A percentile compares a stretch with the other conserved stretches of the same genome.
These are phyloP conservation scores for Cetoscarus ocellatus DNA, from an alignment of 2,797 vertebrate genomes.

Conservation along the genomic window DNA sequence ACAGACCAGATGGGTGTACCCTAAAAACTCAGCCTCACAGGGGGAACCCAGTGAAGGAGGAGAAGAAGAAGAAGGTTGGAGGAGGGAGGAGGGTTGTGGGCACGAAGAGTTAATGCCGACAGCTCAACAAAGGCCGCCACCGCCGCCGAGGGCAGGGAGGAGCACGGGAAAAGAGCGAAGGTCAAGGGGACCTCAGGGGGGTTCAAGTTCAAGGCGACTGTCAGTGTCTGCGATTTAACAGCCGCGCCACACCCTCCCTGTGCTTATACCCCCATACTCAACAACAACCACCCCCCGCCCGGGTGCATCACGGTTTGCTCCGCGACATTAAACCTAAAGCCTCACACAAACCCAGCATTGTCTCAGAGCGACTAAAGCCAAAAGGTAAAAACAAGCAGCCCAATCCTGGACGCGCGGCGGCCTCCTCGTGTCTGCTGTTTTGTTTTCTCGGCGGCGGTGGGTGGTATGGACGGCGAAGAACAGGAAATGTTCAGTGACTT, in stretches of 20 bases:
- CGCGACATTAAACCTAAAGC: conserved; percentile 41
- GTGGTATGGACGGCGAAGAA: conserved; percentile 21
- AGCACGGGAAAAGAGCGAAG: conserved; percentile 81
- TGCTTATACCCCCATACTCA: conserved; percentile 41
- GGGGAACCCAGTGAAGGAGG: conserved; percentile 42
- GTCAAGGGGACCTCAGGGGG: conserved; percentile 82
- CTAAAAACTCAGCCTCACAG: conserved; percentile 61
- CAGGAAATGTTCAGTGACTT: conserved; percentile 51
- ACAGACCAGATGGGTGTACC: conserved; percentile 74
- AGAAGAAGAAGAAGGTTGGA: conserved; percentile 34
- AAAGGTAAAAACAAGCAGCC: conserved; percentile 23
- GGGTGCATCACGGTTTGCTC: conserved; percentile 26
- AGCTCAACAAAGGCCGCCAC: conserved; percentile 82
- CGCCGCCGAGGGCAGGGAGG: conserved; percentile 69
- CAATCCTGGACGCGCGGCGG: conserved; percentile 13
- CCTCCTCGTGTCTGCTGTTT: not conserved
- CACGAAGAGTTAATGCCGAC: conserved; percentile 83
- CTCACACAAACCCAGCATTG: conserved; percentile 30
- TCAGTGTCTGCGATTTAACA: conserved; percentile 79
- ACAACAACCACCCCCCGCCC: conserved; percentile 38
- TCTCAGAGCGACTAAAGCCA: conserved; percentile 19
- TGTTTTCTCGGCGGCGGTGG: conserved; percentile 16
- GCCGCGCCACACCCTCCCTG: conserved; percentile 51
- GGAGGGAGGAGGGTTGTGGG: conserved; percentile 46
- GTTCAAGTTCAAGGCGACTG: conserved; percentile 88